These are phyloP conservation scores for Euplagia quadripunctaria DNA, from an alignment of 2,888 invertebrate species.

Conservation along the genomic window DNA sequence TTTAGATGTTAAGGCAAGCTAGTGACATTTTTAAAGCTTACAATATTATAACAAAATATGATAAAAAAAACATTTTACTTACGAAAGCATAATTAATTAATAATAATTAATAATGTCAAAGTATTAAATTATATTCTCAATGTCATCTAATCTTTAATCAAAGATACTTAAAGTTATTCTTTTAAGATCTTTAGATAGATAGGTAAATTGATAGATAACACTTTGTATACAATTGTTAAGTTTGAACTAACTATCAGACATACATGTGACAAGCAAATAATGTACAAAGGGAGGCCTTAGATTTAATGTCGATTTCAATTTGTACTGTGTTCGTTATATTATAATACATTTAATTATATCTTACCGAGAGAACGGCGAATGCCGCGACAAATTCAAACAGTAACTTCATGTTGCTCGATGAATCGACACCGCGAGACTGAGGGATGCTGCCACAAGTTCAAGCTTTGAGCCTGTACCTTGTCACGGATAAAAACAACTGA, in stretches of 20 bases:
- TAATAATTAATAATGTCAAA: no score
- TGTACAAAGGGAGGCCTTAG: not conserved
- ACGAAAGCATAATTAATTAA: no score
- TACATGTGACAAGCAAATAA: not conserved
- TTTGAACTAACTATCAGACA: no score
- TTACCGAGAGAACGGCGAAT: conserved; percentile 36
- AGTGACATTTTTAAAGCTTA: no score
- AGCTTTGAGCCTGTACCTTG: conserved; percentile 42
- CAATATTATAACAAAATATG: no score
- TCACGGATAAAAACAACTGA: conserved; percentile 19
- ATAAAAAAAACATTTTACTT: no score
- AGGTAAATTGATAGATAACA: not conserved
- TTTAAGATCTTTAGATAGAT: no score
- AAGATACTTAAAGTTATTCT: not conserved
- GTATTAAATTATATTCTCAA: not conserved
- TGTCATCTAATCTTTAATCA: not conserved
- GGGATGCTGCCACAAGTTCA: conserved; percentile 7
- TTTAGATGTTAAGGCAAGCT: no score
- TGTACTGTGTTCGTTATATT: no score
- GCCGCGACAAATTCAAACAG: conserved; percentile 24
- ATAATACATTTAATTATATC: conserved; percentile 18
- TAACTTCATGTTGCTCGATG: conserved; percentile 40
- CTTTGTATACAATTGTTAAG: not conserved
- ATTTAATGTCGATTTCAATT: no score
- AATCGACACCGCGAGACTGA: conserved; percentile 32